Base-by-base conservation (phyloP, 2,113 vertebrate species). In the Pelodiscus sinensis region DNA sequence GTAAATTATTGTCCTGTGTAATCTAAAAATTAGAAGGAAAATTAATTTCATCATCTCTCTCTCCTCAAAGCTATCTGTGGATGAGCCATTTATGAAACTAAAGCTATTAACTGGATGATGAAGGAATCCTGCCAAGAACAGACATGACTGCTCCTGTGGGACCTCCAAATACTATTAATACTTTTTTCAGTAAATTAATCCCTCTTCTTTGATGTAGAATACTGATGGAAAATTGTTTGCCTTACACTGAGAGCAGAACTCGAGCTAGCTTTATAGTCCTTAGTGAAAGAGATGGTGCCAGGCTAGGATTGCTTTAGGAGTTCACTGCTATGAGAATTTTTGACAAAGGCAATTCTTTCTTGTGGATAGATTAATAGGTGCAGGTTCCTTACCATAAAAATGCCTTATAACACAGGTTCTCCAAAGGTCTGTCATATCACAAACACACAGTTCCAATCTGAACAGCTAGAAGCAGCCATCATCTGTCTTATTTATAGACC, bases 31-130 rank as follows among this genome's bases (percentile, higher is more conserved):
- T 86, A 94, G 60, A 91, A 92, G 68, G 90, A 92, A 96, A 93
- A 86, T 58, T 95, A 84, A 87, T 95, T 95, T 94, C 22, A 83
- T 88, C 84, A 81, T 91, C 56, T 29, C 16, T 87, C 75, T 94
- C 73, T 54, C 10, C 51, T 94, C 58, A 85, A 95, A 94, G 87
- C 83, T 92, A 89, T 92, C 79, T 94, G 75, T 91, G 68, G 93
- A 87, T 95, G 90, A 97, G 95, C 87, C 95, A 78, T 58, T 81
- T 90, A 95, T 84, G 87, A 96, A 97, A 92, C 68, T 86, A 9
- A 94, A 95, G 86, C 95, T 96, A 95, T 92, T 95, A 94, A 95
- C 80, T 89, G 85, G 82, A 92, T 86, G 92, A 88, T 89, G 60
- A 89, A 88, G 82, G 68, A 96, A 94, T 84, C 95, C 87, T 96